Conservation (phyloP, 2,797 vertebrate species). For the Micrastur ruficollis region DNA sequence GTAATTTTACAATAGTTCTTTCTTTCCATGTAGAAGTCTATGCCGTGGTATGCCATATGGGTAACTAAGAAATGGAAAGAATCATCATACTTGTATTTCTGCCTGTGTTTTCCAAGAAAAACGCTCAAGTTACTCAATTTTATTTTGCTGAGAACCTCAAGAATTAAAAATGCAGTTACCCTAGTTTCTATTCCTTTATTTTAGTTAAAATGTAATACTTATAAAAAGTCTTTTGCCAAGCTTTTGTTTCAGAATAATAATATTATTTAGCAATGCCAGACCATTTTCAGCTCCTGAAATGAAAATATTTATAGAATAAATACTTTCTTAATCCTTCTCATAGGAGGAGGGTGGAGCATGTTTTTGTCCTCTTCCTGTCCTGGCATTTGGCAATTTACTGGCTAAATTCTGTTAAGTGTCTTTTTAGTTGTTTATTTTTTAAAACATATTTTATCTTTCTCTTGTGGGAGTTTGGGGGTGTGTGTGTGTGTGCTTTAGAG, state of each 20-base stretch:
- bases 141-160: background rate
- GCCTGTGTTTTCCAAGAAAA: background rate
- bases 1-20: background rate
- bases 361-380: constrained; percentile 30
- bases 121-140: background rate
- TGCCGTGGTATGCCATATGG: background rate
- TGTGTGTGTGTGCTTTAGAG: background rate
- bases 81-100: background rate
- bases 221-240: constrained; percentile 31
- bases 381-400: background rate
- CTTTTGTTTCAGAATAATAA: constrained; percentile 73
- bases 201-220: constrained; percentile 48
- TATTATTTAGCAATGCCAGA: constrained; percentile 47
- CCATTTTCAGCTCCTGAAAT: constrained; percentile 54
- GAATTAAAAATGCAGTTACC: constrained; percentile 35
- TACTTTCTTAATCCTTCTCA: constrained; percentile 49
- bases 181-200: constrained; percentile 57
- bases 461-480: background rate
- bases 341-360: constrained; percentile 20
- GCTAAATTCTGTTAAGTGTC: background rate
- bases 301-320: constrained; percentile 70
- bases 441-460: background rate
- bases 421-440: background rate
- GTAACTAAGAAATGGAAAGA: background rate
- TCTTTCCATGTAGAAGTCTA: background rate